These are phyloP conservation scores for Tribolium madens DNA, from an alignment of 1,140 invertebrate species.

Conservation along the genomic window DNA sequence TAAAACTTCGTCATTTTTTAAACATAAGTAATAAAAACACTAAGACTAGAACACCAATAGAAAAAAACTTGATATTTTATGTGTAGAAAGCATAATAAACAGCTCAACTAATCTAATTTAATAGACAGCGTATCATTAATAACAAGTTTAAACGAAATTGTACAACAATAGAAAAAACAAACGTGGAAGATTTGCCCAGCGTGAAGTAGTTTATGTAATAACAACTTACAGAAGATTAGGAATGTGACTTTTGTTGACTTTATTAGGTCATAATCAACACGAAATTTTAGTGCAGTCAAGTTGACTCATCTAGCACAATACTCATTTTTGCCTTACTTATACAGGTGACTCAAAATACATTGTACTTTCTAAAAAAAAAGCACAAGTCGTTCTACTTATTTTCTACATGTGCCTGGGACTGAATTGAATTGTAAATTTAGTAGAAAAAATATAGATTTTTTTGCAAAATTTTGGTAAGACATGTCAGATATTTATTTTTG, in stretches of 20 bases:
- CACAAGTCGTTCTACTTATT: too few relatives aligned
- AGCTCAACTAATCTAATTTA: conserved; percentile 6
- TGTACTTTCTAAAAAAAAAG: too few relatives aligned
- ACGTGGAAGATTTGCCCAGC: conserved; percentile 11
- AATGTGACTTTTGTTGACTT: conserved; percentile 24
- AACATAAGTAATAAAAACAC: background rate
- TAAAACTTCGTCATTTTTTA: background rate
- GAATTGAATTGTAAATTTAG: too few relatives aligned
- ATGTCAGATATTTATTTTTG: background rate
- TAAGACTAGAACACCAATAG: background rate
- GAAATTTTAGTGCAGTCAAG: background rate
- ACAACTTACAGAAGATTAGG: background rate
- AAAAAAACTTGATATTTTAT: background rate
- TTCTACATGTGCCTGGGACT: too few relatives aligned
- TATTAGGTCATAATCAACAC: conserved; percentile 16
- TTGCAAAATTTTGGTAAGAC: background rate
- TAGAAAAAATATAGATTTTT: too few relatives aligned
- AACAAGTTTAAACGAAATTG: conserved; percentile 1
- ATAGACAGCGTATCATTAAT: background rate
- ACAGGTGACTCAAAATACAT: too few relatives aligned
- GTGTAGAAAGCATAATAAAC: background rate
- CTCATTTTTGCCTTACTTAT: too few relatives aligned
- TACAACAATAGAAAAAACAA: conserved; percentile 30
- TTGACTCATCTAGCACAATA: too few relatives aligned
- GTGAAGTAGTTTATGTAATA: conserved; percentile 22